Conservation (phyloP, 2,888 invertebrate species). For the Teleiodes luculella region DNA sequence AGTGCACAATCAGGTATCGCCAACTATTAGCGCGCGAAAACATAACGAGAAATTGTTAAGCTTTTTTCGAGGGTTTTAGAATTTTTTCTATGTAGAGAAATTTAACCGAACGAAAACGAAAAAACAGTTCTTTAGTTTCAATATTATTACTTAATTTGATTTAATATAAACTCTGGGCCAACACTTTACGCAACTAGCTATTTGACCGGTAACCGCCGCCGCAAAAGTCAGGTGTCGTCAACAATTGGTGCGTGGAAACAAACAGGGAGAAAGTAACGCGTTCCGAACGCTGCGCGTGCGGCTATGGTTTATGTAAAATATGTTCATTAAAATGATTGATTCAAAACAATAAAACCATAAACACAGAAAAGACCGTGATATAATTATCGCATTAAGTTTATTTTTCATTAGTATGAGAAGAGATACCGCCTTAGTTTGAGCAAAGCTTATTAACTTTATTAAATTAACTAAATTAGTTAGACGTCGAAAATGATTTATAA, state of each 20-base stretch:
- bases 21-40: not conserved
- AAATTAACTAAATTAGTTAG: no score
- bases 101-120: no score
- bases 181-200: not conserved
- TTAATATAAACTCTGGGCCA: not conserved
- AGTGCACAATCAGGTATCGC: not conserved
- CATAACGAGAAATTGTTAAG: not conserved
- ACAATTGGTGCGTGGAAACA: constrained; percentile 59
- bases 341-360: no score
- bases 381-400: no score
- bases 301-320: constrained; percentile 1
- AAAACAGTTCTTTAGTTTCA: not conserved
- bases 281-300: not conserved
- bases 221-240: constrained; percentile 47
- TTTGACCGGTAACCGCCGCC: not conserved
- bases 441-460: no score
- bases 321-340: not conserved
- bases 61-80: no score
- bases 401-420: no score
- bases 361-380: no score
- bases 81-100: no score
- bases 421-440: no score
- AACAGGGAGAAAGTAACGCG: constrained; percentile 45
- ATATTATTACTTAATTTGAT: not conserved
- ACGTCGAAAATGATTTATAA: no score